A percentile compares a stretch with the other conserved stretches of the same genome.
Conservation (phyloP, 1,140 invertebrate genomes). For the Drosophila navojoa region DNA sequence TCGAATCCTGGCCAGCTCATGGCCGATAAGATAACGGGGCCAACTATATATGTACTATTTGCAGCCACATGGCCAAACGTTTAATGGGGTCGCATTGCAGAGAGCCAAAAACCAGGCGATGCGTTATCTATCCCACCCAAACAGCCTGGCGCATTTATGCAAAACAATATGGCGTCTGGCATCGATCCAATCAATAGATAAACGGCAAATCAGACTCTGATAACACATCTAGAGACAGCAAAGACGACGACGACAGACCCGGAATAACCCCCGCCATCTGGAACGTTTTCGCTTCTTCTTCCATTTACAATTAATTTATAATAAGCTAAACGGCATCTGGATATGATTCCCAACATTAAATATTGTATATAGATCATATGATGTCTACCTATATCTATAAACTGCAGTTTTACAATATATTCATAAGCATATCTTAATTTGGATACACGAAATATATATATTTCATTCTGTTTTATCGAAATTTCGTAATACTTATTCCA, state of each 20-base stretch:
- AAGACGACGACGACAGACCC: background rate
- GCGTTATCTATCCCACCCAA: constrained; percentile 12
- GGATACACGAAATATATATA: too few species aligned
- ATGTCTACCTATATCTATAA: too few species aligned
- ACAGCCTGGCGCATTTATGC: constrained; percentile 63
- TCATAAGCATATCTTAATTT: too few species aligned
- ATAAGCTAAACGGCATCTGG: too few species aligned
- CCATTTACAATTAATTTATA: too few species aligned
- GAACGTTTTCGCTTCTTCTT: background rate
- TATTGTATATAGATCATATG: too few species aligned
- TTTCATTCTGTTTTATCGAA: too few species aligned
- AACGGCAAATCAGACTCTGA: constrained; percentile 24
- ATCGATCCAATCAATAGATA: constrained; percentile 63
- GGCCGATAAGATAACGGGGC: constrained; percentile 69
- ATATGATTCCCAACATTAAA: too few species aligned
- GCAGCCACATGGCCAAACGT: constrained; percentile 27
- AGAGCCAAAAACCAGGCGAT: constrained; percentile 5
- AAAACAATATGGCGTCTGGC: constrained; percentile 76
- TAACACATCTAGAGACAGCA: constrained; percentile 5
- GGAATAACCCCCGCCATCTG: background rate
- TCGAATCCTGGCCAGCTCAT: constrained; percentile 54
- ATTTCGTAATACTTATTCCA: too few species aligned
- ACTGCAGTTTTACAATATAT: too few species aligned
- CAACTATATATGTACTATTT: constrained; percentile 17
- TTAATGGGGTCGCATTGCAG: constrained; percentile 59